phyloP scores from a whole-genome alignment of 2,113 vertebrate species.

The Guaruba guarouba region DNA sequence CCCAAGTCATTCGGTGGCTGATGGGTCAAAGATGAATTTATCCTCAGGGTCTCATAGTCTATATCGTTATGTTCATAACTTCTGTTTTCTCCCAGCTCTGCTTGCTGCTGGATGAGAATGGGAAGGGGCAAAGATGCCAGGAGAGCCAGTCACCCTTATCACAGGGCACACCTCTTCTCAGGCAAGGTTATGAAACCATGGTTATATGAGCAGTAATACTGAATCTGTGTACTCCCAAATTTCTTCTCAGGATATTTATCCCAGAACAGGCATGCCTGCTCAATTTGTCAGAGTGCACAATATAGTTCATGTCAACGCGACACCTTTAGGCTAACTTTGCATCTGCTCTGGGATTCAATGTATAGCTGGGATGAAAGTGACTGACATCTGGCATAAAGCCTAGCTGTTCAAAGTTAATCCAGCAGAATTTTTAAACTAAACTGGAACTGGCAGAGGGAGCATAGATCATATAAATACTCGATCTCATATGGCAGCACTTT shows the following conservation, averaged over 20 bases:
- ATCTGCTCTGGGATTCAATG: accelerated
- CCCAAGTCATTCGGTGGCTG: accelerated
- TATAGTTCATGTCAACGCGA: accelerated
- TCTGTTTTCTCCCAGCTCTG: neutral
- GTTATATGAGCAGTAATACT: neutral
- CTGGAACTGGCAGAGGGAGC: neutral
- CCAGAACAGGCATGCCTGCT: accelerated
- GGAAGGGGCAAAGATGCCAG: neutral
- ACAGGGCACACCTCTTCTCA: neutral
- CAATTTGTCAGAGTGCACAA: neutral
- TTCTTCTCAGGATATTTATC: neutral
- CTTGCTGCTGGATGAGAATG: neutral
- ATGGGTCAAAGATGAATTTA: neutral
- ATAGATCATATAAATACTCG: neutral
- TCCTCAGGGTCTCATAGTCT: neutral
- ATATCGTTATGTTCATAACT: neutral
- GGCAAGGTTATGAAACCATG: accelerated
- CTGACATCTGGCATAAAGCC: neutral
- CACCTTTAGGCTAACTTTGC: neutral
- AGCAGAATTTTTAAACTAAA: neutral
- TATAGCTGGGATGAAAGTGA: neutral
- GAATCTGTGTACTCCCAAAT: neutral
- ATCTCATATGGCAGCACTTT: neutral
- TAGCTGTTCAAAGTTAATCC: neutral
- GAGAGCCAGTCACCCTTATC: neutral